These are phyloP conservation scores for Microtus oregoni DNA, from an alignment of 2,113 vertebrate genomes.

Conservation along the genomic window DNA sequence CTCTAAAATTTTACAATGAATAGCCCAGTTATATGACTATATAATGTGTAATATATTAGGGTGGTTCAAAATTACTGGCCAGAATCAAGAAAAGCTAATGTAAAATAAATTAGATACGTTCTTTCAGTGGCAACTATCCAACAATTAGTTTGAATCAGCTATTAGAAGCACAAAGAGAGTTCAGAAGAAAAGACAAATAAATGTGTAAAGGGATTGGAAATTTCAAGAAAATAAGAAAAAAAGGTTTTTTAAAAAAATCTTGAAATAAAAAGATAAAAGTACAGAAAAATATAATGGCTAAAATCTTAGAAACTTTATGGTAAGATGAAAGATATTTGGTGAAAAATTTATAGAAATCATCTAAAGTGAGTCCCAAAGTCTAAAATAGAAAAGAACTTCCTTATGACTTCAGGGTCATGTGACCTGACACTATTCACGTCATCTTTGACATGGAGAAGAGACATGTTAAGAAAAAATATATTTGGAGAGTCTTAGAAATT, in stretches of 20 bases:
- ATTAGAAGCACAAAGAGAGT: neutral
- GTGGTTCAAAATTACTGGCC: neutral
- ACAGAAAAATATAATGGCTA: neutral
- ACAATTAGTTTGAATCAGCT: neutral
- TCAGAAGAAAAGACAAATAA: neutral
- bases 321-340: neutral
- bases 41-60: neutral
- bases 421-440: neutral
- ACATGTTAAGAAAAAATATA: neutral
- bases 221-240: neutral
- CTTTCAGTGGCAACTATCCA: neutral
- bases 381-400: neutral
- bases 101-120: neutral
- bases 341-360: neutral
- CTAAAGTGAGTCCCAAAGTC: neutral
- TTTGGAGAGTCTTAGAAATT: neutral
- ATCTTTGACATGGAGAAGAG: neutral
- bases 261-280: neutral
- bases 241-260: neutral
- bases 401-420: neutral
- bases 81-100: neutral
- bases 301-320: neutral
- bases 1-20: neutral
- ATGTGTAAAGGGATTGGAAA: neutral
- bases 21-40: neutral